Conservation (phyloP, 2,888 invertebrate genomes). For the Leucophora obtusa region DNA sequence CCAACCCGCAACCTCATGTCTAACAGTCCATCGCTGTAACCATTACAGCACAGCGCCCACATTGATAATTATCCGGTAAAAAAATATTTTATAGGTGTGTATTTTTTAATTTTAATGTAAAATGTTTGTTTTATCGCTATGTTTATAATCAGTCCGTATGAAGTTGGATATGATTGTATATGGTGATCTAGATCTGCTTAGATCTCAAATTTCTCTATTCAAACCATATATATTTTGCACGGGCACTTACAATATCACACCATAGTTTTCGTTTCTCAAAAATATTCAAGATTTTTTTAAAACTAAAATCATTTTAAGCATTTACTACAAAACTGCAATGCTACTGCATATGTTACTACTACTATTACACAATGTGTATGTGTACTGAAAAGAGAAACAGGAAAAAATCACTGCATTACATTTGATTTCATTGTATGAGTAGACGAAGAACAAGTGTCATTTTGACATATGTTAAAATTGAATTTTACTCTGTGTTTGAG, state of each 20-base stretch:
- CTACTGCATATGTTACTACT: not conserved
- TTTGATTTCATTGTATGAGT: not conserved
- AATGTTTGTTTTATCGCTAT: too few species aligned
- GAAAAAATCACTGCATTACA: not conserved
- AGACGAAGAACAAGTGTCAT: conserved; percentile 1
- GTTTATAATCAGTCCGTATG: too few species aligned
- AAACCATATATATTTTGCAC: too few species aligned
- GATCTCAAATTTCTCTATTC: too few species aligned
- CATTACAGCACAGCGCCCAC: too few species aligned
- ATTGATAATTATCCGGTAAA: too few species aligned
- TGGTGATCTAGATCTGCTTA: too few species aligned
- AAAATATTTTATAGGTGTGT: too few species aligned
- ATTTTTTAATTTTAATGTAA: too few species aligned
- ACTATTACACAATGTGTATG: not conserved
- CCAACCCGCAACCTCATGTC: too few species aligned
- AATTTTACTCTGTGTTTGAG: not conserved
- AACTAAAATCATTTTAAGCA: not conserved
- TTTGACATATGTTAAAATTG: conserved; percentile 5
- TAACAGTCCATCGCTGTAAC: too few species aligned
- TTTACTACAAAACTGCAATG: not conserved
- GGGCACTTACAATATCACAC: not conserved
- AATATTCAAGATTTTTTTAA: not conserved
- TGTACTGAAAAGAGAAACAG: not conserved
- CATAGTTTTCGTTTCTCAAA: not conserved
- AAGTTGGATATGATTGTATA: too few species aligned